Evolutionary conservation across 2,113 vertebrate species (phyloP), one percentile per base, ranked within the genome.

Genomic region (Steatornis caripensis): DNA sequence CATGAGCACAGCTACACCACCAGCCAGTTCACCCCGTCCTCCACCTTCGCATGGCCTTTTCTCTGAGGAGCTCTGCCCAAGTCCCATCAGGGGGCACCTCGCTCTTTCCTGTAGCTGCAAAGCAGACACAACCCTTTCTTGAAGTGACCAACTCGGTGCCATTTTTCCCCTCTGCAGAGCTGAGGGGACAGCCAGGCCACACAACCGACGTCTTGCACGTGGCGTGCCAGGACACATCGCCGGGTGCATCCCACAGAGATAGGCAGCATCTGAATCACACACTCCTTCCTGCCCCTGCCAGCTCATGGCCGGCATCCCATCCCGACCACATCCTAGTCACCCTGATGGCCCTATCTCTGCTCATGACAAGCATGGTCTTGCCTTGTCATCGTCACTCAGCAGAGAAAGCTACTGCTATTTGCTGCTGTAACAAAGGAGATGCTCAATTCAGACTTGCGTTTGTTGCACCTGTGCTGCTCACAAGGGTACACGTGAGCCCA

Each of bases 201-300:
- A 0, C 3, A 2, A 55, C 29, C 0, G 1, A 8, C 1, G 1
- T 24, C 45, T 37, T 27, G 6, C 49, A 55, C 0, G 0, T 43
- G 49, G 27, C 43, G 55, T 10, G 3, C 23, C 48, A 30, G 53
- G 46, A 87, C 43, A 49, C 11, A 2, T 0, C 1, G 5, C 19
- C 1, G 20, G 18, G 36, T 30, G 36, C 48, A 86, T 20, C 14
- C 70, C 36, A 34, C 0, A 0, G 48, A 79, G 34, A 94, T 7
- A 20, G 6, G 45, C 36, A 5, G 57, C 69, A 96, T 95, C 93
- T 91, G 61, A 75, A 72, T 11, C 0, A 0, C 72, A 62, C 91
- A 87, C 43, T 95, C 84, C 72, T 95, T 96, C 96, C 96, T 89
- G 81, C 17, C 41, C 18, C 48, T 16, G 4, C 37, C 68, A 43